Evolutionary conservation across 2,113 vertebrate species (phyloP).

Genomic region (Megaleporinus macrocephalus): DNA sequence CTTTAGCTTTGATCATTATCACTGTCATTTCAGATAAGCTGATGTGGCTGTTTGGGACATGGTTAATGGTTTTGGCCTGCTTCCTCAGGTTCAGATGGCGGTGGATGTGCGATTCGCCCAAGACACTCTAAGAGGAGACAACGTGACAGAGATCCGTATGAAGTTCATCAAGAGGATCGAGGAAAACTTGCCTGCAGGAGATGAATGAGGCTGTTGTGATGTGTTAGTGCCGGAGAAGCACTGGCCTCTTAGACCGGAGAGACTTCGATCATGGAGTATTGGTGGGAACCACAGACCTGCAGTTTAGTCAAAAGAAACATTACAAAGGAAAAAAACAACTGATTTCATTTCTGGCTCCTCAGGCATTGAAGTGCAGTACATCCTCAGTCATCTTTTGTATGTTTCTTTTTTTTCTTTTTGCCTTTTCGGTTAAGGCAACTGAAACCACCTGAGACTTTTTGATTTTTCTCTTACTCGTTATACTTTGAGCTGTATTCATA

Average conservation of each 20-base stretch:
- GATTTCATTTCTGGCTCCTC: conserved; percentile 4
- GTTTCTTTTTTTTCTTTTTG: neutral
- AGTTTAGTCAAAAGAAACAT: conserved; percentile 8
- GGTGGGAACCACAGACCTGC: neutral
- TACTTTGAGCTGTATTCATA: neutral
- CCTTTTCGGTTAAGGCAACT: neutral
- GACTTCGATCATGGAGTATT: conserved; percentile 27
- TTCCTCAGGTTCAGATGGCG: conserved; percentile 95
- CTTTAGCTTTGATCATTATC: neutral
- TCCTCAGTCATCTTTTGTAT: neutral
- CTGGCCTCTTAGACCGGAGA: conserved; percentile 4
- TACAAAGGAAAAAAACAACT: neutral
- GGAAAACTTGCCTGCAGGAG: conserved; percentile 95
- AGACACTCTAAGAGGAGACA: conserved; percentile 94
- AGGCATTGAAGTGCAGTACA: neutral
- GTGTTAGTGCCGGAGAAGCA: neutral
- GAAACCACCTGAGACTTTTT: neutral
- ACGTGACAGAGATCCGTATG: conserved; percentile 96
- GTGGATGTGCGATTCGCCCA: conserved; percentile 96
- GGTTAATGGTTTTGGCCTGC: neutral
- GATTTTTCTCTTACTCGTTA: neutral
- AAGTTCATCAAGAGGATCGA: conserved; percentile 97
- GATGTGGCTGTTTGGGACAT: neutral
- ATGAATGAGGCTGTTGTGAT: conserved; percentile 80
- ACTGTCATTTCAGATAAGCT: neutral